Conservation (phyloP, 2,888 invertebrate genomes). For the Eupithecia insigniata region DNA sequence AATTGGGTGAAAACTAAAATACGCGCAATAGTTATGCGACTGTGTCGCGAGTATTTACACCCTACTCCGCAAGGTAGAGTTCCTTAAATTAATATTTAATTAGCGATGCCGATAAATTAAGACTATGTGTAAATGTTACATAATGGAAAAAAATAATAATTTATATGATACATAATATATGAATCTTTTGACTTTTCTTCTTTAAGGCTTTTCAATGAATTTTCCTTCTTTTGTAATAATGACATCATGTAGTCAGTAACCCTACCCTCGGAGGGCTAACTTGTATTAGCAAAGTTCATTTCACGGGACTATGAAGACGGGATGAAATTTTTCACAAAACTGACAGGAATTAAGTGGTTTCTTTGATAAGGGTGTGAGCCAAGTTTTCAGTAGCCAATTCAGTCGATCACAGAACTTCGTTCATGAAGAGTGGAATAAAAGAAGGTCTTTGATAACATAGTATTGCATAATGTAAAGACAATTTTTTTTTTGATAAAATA, state of each 20-base stretch:
- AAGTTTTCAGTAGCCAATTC: slow-evolving; percentile 27
- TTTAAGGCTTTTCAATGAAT: neutral
- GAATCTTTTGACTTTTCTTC: too few relatives aligned
- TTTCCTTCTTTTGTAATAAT: neutral
- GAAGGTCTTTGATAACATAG: neutral
- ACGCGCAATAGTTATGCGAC: too few relatives aligned
- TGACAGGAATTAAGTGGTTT: slow-evolving; percentile 54
- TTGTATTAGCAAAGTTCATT: slow-evolving; percentile 48
- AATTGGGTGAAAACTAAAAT: too few relatives aligned
- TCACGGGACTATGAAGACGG: slow-evolving; percentile 42
- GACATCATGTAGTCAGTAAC: slow-evolving; percentile 12
- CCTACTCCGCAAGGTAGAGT: too few relatives aligned
- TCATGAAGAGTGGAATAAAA: neutral
- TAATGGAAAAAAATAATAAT: too few relatives aligned
- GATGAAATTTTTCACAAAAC: slow-evolving; percentile 58
- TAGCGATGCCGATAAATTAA: too few relatives aligned
- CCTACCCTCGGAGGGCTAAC: slow-evolving; percentile 33
- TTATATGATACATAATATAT: too few relatives aligned
- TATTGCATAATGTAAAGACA: neutral
- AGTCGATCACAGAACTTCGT: neutral
- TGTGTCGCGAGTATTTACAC: too few relatives aligned
- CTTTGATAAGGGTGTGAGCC: slow-evolving; percentile 43
- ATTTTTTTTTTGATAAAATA: neutral
- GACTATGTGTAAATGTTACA: too few relatives aligned
- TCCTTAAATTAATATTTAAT: too few relatives aligned